Conservation (phyloP, 2,888 invertebrate genomes). For the Protula sp. region DNA sequence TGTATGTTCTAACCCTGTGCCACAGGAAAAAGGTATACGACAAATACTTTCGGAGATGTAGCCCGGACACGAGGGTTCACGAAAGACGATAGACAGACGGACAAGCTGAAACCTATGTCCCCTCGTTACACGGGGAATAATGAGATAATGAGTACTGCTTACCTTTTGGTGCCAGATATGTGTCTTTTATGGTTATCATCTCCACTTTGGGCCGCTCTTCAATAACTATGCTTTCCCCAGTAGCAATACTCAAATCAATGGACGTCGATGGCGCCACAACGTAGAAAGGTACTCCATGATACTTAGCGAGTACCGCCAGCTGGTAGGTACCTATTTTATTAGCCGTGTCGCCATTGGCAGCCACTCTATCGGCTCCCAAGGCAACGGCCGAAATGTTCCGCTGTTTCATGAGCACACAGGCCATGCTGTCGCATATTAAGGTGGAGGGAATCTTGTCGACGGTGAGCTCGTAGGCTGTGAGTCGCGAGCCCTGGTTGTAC, state of each 20-base stretch:
- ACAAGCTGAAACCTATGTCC: too few relatives aligned
- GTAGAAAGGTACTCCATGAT: conserved; percentile 90
- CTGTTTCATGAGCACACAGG: conserved; percentile 80
- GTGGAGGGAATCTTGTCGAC: conserved; percentile 77
- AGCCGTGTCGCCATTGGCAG: conserved; percentile 94
- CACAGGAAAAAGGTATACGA: too few relatives aligned
- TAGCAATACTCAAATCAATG: conserved; percentile 72
- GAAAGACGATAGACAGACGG: too few relatives aligned
- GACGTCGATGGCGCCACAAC: conserved; percentile 88
- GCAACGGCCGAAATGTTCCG: conserved; percentile 83
- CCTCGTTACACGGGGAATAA: too few relatives aligned
- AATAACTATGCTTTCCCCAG: conserved; percentile 83
- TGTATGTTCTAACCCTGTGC: too few relatives aligned
- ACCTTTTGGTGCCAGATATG: conserved; percentile 83
- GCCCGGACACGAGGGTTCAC: too few relatives aligned
- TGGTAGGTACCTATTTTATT: conserved; percentile 73
- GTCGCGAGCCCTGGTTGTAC: conserved; percentile 82
- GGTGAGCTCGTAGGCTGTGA: conserved; percentile 92
- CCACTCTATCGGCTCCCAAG: conserved; percentile 96
- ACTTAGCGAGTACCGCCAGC: conserved; percentile 83
- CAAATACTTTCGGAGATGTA: too few relatives aligned
- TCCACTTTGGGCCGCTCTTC: conserved; percentile 88
- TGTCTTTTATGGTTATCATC: conserved; percentile 83
- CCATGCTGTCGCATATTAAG: conserved; percentile 92
- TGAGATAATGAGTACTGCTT: too few relatives aligned